phyloP scores from a whole-genome alignment of 2,797 vertebrate species.

The Octomys mimax region DNA sequence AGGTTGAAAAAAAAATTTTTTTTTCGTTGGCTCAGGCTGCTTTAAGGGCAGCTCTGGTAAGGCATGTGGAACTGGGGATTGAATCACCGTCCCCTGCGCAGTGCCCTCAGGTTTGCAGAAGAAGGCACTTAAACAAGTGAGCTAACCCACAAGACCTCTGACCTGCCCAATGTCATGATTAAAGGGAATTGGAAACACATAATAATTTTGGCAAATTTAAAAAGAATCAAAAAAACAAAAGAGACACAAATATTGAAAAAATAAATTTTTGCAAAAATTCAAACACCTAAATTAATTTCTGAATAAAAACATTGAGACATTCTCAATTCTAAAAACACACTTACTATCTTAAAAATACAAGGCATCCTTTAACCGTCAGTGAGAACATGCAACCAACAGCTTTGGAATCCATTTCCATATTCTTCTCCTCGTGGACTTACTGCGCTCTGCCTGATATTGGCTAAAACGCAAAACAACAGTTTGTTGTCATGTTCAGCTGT shows the following conservation, averaged over 20 bases:
- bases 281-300: neutral
- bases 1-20: too few species aligned
- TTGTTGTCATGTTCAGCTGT: conserved; percentile 52
- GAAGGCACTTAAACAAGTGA: too few species aligned
- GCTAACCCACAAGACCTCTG: too few species aligned
- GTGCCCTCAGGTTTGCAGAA: too few species aligned
- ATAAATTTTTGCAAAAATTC: neutral
- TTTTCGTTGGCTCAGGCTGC: too few species aligned
- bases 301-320: neutral
- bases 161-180: neutral
- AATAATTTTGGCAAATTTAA: neutral
- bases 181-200: neutral
- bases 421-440: neutral
- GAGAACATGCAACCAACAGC: neutral
- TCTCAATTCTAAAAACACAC: neutral
- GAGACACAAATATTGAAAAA: neutral
- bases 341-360: conserved; percentile 37
- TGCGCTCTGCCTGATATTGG: neutral
- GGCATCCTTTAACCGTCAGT: neutral
- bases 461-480: conserved; percentile 58
- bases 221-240: neutral
- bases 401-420: neutral
- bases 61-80: too few species aligned
- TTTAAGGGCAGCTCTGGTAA: too few species aligned
- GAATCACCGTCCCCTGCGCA: too few species aligned